Conservation (phyloP, 1,140 invertebrate species). For the Monochamus saltuarius region DNA sequence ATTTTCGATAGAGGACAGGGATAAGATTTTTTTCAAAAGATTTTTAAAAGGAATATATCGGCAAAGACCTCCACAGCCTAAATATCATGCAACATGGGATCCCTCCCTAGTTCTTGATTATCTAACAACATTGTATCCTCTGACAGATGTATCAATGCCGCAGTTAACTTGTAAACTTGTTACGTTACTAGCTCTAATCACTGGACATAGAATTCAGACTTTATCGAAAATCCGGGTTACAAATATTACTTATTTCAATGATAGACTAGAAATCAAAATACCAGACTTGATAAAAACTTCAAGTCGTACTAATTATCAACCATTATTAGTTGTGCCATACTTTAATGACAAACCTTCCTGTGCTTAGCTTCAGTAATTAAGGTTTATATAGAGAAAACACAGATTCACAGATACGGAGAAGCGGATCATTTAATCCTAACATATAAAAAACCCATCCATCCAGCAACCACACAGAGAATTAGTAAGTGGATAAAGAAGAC, state of each 20-base stretch:
- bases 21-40: background rate
- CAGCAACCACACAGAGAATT: background rate
- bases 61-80: too few relatives aligned
- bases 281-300: conserved; percentile 1
- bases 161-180: too few relatives aligned
- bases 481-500: conserved; percentile 1
- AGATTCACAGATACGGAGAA: background rate
- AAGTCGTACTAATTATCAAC: background rate
- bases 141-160: too few relatives aligned
- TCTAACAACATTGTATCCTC: too few relatives aligned
- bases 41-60: background rate
- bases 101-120: too few relatives aligned
- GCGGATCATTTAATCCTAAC: background rate
- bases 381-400: background rate
- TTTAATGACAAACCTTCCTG: background rate
- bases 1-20: background rate
- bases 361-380: background rate
- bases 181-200: too few relatives aligned
- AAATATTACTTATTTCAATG: background rate
- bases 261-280: background rate
- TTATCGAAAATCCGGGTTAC: background rate
- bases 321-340: background rate
- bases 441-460: background rate
- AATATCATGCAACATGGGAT: too few relatives aligned
- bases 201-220: background rate